Evolutionary conservation across 1,140 invertebrate genomes (phyloP).

Genomic region (Pogonus chalceus): DNA sequence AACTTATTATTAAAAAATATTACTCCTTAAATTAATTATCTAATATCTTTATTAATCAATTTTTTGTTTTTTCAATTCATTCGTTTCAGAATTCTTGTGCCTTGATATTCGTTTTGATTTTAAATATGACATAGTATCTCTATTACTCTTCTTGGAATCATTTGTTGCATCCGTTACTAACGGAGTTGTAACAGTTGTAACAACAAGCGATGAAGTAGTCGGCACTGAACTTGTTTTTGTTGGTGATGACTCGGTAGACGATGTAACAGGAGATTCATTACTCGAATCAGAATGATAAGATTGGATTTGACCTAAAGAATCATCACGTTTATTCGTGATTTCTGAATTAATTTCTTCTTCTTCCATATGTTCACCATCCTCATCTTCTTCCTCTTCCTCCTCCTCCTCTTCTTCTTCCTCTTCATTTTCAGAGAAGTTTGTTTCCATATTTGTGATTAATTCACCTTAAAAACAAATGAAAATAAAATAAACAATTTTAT

Average conservation of each 20-base stretch:
- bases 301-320: background rate
- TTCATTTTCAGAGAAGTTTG: background rate
- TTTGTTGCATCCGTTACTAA: conserved; percentile 26
- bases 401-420: conserved; percentile 17
- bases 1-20: background rate
- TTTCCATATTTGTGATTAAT: conserved; percentile 15
- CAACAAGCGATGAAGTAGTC: background rate
- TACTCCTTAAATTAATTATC: background rate
- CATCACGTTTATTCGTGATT: background rate
- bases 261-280: background rate
- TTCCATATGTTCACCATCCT: conserved; percentile 15
- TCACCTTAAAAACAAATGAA: conserved; percentile 16
- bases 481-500: conserved; percentile 2
- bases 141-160: conserved; percentile 23
- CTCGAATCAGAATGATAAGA: background rate
- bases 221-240: conserved; percentile 13
- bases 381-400: conserved; percentile 15
- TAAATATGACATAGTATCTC: conserved; percentile 30
- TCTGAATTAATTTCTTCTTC: too few relatives aligned
- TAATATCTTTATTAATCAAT: background rate
- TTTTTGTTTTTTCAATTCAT: conserved; percentile 2
- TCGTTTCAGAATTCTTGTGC: background rate
- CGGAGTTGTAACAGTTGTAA: conserved; percentile 6
- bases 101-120: conserved; percentile 24
- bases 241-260: conserved; percentile 1